Percentiles rank a stretch among this genome's conserved stretches.
These are phyloP conservation scores for Salvelinus alpinus DNA, from an alignment of 2,113 vertebrate genomes.

Conservation along the genomic window DNA sequence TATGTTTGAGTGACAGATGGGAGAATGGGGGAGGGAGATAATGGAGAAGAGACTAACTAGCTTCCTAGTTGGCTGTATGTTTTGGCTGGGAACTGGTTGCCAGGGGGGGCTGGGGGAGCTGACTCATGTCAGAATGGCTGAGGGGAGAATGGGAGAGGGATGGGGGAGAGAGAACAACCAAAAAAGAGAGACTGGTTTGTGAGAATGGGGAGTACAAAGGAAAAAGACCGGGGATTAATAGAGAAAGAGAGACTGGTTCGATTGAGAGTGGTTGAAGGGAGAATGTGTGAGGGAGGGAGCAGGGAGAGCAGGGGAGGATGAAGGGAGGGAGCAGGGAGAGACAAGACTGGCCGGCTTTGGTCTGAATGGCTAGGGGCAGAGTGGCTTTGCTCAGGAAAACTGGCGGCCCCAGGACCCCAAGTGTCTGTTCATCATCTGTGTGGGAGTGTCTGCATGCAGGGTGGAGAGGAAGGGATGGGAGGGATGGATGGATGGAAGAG, in stretches of 20 bases:
- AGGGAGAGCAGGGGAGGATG: constrained; percentile 27
- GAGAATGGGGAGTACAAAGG: not conserved
- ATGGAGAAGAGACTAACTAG: not conserved
- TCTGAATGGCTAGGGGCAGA: constrained; percentile 54
- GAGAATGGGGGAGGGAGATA: too few species aligned
- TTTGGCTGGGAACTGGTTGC: too few species aligned
- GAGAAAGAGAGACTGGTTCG: too few species aligned
- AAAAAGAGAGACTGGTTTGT: too few species aligned
- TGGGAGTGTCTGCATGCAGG: constrained; percentile 52
- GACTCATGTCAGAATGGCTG: not conserved
- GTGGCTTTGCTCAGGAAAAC: constrained; percentile 46
- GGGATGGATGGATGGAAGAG: not conserved
- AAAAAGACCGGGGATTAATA: not conserved
- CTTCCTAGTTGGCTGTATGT: too few species aligned
- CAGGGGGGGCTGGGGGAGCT: too few species aligned
- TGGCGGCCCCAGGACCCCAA: constrained; percentile 33
- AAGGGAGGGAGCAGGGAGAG: not conserved
- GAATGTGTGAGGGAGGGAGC: not conserved
- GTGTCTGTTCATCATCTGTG: constrained; percentile 66
- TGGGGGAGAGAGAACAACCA: not conserved
- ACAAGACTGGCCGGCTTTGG: constrained; percentile 8
- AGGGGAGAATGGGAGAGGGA: not conserved
- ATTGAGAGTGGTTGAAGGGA: not conserved
- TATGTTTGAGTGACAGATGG: not conserved
- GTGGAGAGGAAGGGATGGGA: constrained; percentile 12